Conservation (phyloP, 2,888 invertebrate species). For the Sepioteuthis lessoniana region DNA sequence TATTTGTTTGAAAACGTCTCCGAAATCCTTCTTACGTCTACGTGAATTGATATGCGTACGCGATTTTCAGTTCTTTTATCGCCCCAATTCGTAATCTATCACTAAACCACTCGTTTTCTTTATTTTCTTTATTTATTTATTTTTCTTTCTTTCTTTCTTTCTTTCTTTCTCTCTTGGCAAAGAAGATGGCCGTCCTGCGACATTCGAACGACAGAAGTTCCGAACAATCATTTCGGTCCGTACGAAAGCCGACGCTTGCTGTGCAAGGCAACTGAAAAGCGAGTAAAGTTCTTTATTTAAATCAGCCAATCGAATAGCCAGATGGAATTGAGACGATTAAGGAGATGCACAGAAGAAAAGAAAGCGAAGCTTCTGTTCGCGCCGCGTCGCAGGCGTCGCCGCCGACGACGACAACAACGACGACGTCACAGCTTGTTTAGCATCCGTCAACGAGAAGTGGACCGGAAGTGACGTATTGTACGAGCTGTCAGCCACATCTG, state of each 20-base stretch:
- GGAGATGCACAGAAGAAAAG: background rate
- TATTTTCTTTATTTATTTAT: background rate
- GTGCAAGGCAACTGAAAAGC: background rate
- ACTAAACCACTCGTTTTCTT: background rate
- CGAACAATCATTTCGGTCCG: background rate
- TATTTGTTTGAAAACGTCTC: background rate
- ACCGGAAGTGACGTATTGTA: conserved; percentile 33
- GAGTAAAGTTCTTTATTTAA: background rate
- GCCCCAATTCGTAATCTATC: background rate
- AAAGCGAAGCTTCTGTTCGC: background rate
- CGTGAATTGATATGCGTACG: background rate
- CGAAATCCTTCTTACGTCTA: background rate
- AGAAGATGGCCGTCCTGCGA: background rate
- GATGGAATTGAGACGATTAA: conserved; percentile 33
- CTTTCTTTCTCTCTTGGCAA: no score
- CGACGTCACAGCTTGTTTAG: background rate
- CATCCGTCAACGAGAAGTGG: conserved; percentile 23
- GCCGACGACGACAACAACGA: background rate
- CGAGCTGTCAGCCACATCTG: conserved; percentile 20
- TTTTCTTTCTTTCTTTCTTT: no score
- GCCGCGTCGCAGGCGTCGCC: no score
- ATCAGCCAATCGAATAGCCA: background rate
- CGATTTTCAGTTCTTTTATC: background rate
- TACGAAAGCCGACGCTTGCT: background rate
- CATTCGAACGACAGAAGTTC: background rate